Conservation (phyloP, 2,113 vertebrate genomes). For the Rhynchomys soricoides region DNA sequence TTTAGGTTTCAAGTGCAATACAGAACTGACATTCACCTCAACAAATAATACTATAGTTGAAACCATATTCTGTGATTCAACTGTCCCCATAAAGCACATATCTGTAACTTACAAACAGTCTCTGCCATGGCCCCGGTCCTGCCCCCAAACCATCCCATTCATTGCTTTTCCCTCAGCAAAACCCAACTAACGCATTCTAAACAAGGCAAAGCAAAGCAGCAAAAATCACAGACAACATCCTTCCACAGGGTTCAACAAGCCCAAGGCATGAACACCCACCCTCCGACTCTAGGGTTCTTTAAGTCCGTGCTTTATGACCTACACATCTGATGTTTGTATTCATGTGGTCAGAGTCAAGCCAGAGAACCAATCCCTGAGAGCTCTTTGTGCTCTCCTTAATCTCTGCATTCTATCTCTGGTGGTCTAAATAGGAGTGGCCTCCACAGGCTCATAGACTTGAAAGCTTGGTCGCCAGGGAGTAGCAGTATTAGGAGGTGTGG, state of each 20-base stretch:
- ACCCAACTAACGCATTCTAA: slow-evolving; percentile 40
- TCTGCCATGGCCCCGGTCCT: neutral
- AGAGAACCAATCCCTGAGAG: slow-evolving; percentile 32
- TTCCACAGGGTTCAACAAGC: neutral
- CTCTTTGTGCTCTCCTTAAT: slow-evolving; percentile 47
- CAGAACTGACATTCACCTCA: slow-evolving; percentile 29
- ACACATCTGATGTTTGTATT: slow-evolving; percentile 48
- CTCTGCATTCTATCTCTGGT: neutral
- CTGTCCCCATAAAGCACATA: slow-evolving; percentile 2
- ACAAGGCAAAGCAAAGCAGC: neutral
- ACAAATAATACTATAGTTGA: neutral
- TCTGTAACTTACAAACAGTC: neutral
- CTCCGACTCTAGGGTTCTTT: neutral
- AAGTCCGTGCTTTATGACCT: slow-evolving; percentile 5
- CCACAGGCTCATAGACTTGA: neutral
- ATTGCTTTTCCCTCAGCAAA: slow-evolving; percentile 43
- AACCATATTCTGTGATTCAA: neutral
- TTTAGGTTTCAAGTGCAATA: neutral
- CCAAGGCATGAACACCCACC: neutral
- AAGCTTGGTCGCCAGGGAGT: neutral
- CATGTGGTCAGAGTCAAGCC: slow-evolving; percentile 40
- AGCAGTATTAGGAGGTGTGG: neutral
- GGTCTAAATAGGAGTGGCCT: neutral
- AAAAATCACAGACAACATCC: neutral
- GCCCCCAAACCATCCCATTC: neutral